Percentiles rank a stretch among this genome's conserved stretches.
Evolutionary conservation across 1,140 invertebrate species (phyloP).

Genomic region (Wasmannia auropunctata): DNA sequence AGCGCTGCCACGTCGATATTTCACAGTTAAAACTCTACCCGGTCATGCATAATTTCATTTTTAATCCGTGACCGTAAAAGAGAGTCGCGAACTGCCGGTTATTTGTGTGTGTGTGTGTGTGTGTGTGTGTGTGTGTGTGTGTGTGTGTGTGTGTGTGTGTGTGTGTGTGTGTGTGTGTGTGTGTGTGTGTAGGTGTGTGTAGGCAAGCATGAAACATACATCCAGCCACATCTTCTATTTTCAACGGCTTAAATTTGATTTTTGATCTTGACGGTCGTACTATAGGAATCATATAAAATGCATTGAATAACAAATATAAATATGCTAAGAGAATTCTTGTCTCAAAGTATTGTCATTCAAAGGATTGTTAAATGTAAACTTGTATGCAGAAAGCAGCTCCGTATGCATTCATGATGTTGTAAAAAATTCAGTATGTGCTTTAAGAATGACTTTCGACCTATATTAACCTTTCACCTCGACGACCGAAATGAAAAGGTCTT

Average conservation of each 20-base stretch:
- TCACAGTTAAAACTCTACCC: constrained; percentile 33
- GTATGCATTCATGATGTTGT: background rate
- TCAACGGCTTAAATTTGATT: background rate
- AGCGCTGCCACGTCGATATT: constrained; percentile 61
- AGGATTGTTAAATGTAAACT: background rate
- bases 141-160: no score
- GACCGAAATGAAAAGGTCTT: background rate
- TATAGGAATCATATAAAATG: background rate
- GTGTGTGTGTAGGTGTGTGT: no score
- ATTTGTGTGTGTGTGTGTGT: no score
- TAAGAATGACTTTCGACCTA: background rate
- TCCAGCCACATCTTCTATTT: background rate
- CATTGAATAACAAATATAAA: background rate
- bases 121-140: no score
- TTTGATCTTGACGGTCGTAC: background rate
- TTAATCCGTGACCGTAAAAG: constrained; percentile 50
- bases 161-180: no score
- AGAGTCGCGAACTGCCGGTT: background rate
- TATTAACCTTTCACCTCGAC: background rate
- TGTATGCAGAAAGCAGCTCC: background rate
- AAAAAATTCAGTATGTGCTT: constrained; percentile 17
- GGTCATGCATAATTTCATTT: constrained; percentile 59
- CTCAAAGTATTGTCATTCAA: constrained; percentile 4
- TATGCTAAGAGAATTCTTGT: background rate
- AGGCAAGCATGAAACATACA: background rate